Percentiles rank a stretch among this genome's conserved stretches.
phyloP scores from a whole-genome alignment of 2,888 invertebrate species.

The Pemphredon lugubris region DNA sequence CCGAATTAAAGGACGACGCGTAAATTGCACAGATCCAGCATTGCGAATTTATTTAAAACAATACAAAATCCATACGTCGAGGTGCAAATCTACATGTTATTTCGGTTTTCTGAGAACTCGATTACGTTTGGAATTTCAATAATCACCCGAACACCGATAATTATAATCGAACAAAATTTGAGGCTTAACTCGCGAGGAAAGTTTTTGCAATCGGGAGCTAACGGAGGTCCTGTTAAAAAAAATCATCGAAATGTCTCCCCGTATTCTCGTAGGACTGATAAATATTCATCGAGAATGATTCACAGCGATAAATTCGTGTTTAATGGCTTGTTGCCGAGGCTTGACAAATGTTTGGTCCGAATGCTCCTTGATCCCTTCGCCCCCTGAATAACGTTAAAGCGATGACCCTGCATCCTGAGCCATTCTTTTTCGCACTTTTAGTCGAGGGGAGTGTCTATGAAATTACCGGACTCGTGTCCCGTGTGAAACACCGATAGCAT shows the following conservation, averaged over 20 bases:
- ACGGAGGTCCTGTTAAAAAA: slow-evolving; percentile 5
- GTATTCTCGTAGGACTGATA: slow-evolving; percentile 11
- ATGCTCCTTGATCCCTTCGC: slow-evolving; percentile 42
- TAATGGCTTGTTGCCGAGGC: slow-evolving; percentile 44
- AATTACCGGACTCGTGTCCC: slow-evolving; percentile 86
- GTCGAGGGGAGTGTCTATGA: slow-evolving; percentile 19
- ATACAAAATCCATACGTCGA: no score
- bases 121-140: no score
- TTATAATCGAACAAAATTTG: no score
- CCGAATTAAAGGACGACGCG: no score
- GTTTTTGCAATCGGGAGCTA: no score
- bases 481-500: slow-evolving; percentile 92
- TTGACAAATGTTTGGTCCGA: slow-evolving; percentile 59
- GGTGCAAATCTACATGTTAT: no score
- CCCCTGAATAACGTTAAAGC: slow-evolving; percentile 57
- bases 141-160: no score
- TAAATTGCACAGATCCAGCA: no score
- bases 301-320: slow-evolving; percentile 64
- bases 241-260: neutral
- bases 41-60: no score
- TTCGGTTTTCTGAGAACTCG: no score
- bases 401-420: slow-evolving; percentile 47
- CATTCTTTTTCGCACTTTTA: neutral
- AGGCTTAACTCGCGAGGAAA: no score
- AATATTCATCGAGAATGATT: slow-evolving; percentile 63